Evolutionary conservation across 2,888 invertebrate genomes (phyloP), one percentile per base, ranked within the genome.

Genomic region (Timandra comae): DNA sequence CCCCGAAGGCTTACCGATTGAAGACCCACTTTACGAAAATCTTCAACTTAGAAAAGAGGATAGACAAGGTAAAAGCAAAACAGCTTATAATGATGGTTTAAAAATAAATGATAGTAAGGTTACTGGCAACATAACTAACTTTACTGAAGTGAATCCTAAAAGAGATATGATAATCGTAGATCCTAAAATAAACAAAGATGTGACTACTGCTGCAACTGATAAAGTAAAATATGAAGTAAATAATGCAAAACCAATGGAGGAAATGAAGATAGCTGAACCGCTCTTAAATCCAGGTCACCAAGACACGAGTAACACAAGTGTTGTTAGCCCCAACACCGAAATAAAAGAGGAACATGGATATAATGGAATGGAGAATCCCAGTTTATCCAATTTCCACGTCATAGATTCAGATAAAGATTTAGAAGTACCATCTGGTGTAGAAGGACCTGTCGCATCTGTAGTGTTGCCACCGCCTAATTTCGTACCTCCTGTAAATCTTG

Each of bases 381-480:
- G 43, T 5, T 46, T 81, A 23, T 43, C 64, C 0, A 49, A 61
- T 37, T 86, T 84, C 29, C 85, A 86, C 30, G 67, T 86, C 2
- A 74, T 86, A 41, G 72, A 86, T 39, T 54, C 72, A 1, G 85
- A 82, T 1, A 75, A 64, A 39, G 87, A 87, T 54, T 55, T 87
- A 33, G 86, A 86, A 23, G 75, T 85, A 0, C 87, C 87, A 0
- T 48, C 65, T 0, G 86, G 86, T 0, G 24, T 80, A 0, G 87
- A 87, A 56, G 87, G 87, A 0, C 84, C 84, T 0, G 47, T 76
- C 1, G 81, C 86, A 0, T 56, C 66, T 0, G 45, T 72, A 2
- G 73, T 74, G 1, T 41, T 78, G 13, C 86, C 86, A 1, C 86
- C 86, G 1, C 52, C 57, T 0, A 56, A 63, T 32, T 77, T 63